Base-by-base conservation (phyloP, 1,140 invertebrate species). In the Argopecten irradians region DNA sequence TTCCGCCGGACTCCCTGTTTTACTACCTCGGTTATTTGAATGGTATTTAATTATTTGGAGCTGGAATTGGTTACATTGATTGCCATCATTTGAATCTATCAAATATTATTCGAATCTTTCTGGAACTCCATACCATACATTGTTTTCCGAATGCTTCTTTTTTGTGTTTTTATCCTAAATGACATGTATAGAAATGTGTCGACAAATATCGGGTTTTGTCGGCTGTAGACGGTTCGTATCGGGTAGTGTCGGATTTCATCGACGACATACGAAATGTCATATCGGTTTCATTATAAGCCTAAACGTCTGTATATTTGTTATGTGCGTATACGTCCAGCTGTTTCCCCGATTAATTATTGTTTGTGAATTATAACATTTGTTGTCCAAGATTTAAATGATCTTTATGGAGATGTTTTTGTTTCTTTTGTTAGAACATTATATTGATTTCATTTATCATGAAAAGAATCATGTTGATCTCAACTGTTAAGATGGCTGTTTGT, bases 351-450 rank as follows among this genome's bases (percentile, higher is more conserved):
- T 46, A 46, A 46, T 46, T 71, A 71, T 71, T 28, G 55, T 71
- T 71, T 71, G 55, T 28, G n/a, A 71, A 71, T 71, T 71, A 71
- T 71, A 71, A 71, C 55, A 71, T 71, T 71, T 71, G 55, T 71
- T 71, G 55, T 71, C 43, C 43, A 46, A 11, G 22, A 11, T 46
- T 46, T 46, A 46, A 46, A 46, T 46, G 43, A 46, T 46, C 55
- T 71, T 28, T 71, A 22, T 28, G 8, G 55, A 71, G 55, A 71
- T 71, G 28, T 71, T 28, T 71, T 71, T 71, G 55, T 71, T 71
- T 28, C 55, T 71, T 71, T 71, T 71, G 55, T 71, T 71, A 71
- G n/a, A 71, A 71, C 55, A 71, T 71, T 71, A 22, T 71, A 71
- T 71, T 71, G n/a, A 71, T 71, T 71, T 71, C 22, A 28, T 71